Percentiles rank a stretch among this genome's conserved stretches.
These are phyloP conservation scores for Oscheius sp. DNA, from an alignment of 2,888 invertebrate genomes.

Conservation along the genomic window DNA sequence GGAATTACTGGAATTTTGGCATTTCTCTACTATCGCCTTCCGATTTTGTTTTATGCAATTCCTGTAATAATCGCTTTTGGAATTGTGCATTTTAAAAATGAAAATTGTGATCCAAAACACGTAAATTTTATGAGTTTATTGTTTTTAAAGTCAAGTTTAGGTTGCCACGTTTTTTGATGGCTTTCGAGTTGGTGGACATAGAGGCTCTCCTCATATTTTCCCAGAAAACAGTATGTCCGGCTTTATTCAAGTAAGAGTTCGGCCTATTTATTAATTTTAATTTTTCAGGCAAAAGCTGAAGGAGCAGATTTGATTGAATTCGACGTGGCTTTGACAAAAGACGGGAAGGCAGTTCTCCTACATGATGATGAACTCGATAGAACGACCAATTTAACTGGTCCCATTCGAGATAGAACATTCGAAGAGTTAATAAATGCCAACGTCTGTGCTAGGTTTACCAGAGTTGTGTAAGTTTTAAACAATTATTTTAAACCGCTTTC, in stretches of 20 bases:
- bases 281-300: conserved; percentile 78
- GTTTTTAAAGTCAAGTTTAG: conserved; percentile 35
- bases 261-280: neutral
- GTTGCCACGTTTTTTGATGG: conserved; percentile 60
- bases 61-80: neutral
- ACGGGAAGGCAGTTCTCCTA: conserved; percentile 80
- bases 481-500: conserved; percentile 5
- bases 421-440: conserved; percentile 54
- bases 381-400: conserved; percentile 62
- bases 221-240: conserved; percentile 68
- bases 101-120: conserved; percentile 18
- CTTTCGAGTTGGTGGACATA: conserved; percentile 67
- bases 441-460: conserved; percentile 44
- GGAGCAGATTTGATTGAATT: conserved; percentile 82
- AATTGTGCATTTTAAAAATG: neutral
- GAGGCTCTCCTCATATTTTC: conserved; percentile 63
- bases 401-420: conserved; percentile 56
- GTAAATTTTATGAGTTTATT: neutral
- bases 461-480: conserved; percentile 30
- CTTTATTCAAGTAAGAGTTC: conserved; percentile 55
- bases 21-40: conserved; percentile 13
- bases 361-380: conserved; percentile 80
- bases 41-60: conserved; percentile 1
- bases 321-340: conserved; percentile 80
- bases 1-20: neutral